Base-by-base conservation (phyloP, 1,140 invertebrate species). In the Saccostrea echinata region DNA sequence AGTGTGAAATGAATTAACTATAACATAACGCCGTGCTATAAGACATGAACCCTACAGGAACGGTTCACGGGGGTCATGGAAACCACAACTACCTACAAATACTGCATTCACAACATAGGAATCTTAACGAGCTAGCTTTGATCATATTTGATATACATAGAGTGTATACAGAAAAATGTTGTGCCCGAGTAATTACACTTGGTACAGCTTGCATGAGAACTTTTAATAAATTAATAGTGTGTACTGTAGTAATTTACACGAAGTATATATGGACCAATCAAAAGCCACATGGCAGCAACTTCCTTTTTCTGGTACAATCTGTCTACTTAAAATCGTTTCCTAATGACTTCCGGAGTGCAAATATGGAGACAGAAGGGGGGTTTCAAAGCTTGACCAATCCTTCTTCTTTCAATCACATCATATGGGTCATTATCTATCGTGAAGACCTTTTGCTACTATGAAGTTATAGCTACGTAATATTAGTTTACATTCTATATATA, bases 41-140 rank as follows among this genome's bases (percentile, higher is more conserved):
- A 76, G 13, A 35, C 8, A 11, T 13, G 24, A 27, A 27, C 68
- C 27, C 33, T 18, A 27, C 24, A 27, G 24, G 27, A 64, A 71
- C 24, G 64, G 57, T 71, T 13, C n/a, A 71, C 64, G 24, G 24
- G 33, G 68, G 68, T 76, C 68, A 76, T 30, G 24, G 68, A 76
- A 76, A 76, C 68, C 68, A 76, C 68, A 76, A 76, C 27, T 33
- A 76, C 33, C n/a, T n/a, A n/a, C n/a, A n/a, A n/a, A n/a, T n/a
- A n/a, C 43, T 35, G 27, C 68, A 76, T 76, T 76, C 27, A 35
- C 27, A 76, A 76, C 24, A 30, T 35, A 11, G 27, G 68, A 76
- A 76, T 76, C 27, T 27, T 30, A 76, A 76, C 30, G 68, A 76
- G 68, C n/a, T n/a, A n/a, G n/a, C 13, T 30, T 76, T 76, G 68